Base-by-base conservation (phyloP, 2,888 invertebrate genomes). In the Xestobium rufovillosum region DNA sequence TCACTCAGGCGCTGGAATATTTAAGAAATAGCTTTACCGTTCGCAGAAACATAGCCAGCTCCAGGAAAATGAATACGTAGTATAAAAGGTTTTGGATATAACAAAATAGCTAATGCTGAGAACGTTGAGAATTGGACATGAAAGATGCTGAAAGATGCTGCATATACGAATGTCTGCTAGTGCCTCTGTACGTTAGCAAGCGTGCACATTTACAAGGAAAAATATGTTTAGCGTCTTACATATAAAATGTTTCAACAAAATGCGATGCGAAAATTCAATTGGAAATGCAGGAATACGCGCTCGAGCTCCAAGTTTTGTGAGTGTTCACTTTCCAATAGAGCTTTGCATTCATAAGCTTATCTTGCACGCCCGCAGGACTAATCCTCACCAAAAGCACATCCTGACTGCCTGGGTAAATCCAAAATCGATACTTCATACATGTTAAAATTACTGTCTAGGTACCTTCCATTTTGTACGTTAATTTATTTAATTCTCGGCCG, bases 261-360 rank as follows among this genome's bases (percentile, higher is more conserved):
- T 19, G n/a, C 23, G 23, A 8, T 19, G 23, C 23, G 23, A n/a
- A 19, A 19, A 19, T 19, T 19, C 23, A 19, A 19, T 19, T 19
- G 23, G 23, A 19, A n/a, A n/a, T n/a, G n/a, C 23, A 6, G 6
- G 23, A 19, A 19, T 19, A 19, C 23, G n/a, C n/a, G 23, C 23
- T 6, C 6, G 14, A 39, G 33, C 37, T 31, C 26, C 31, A 31
- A 19, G 29, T 29, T 39, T 37, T 39, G 39, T 31, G 45, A 41
- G 48, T 49, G 50, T 50, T 49, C 49, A 43, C 42, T 52, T 52
- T 50, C 47, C 49, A 52, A 47, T 46, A 39, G 44, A 46, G 53
- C 53, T 53, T 53, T 53, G 53, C 52, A 53, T 53, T 52, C 49
- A 52, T 53, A 50, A 52, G 53, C 53, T 52, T 53, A 53, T 53